Conservation (phyloP, 92 coral and sea anemone genomes). For the Epizoanthus illoricatus region DNA sequence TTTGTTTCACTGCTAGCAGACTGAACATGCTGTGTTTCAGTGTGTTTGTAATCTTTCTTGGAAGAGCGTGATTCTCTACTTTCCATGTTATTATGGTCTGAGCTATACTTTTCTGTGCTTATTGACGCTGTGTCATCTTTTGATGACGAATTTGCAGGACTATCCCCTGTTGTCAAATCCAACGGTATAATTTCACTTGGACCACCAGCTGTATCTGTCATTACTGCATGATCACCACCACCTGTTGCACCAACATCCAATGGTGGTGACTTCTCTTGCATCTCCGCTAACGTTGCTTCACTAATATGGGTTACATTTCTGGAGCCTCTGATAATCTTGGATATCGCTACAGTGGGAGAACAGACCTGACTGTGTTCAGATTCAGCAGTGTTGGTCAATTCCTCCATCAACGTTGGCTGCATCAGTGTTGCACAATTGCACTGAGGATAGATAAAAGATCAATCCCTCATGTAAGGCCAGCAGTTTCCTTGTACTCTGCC, state of each 20-base stretch:
- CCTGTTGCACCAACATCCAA: no score
- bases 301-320: no score
- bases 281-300: no score
- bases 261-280: no score
- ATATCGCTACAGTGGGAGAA: slow-evolving; percentile 29
- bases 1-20: slow-evolving; percentile 4
- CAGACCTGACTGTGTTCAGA: slow-evolving; percentile 17
- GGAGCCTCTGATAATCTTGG: background rate
- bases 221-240: no score
- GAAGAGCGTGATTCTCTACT: no score
- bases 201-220: background rate
- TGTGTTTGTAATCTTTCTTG: no score
- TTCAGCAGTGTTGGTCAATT: slow-evolving; percentile 2
- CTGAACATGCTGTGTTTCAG: background rate
- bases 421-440: background rate
- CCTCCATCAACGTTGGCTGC: background rate
- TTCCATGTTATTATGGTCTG: background rate
- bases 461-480: no score
- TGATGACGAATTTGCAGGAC: background rate
- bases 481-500: no score
- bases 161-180: background rate
- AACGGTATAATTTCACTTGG: background rate
- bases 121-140: background rate
- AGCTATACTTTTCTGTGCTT: slow-evolving; percentile 13
- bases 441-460: no score